phyloP scores from a whole-genome alignment of 2,113 vertebrate genomes.

The Podilymbus podiceps region DNA sequence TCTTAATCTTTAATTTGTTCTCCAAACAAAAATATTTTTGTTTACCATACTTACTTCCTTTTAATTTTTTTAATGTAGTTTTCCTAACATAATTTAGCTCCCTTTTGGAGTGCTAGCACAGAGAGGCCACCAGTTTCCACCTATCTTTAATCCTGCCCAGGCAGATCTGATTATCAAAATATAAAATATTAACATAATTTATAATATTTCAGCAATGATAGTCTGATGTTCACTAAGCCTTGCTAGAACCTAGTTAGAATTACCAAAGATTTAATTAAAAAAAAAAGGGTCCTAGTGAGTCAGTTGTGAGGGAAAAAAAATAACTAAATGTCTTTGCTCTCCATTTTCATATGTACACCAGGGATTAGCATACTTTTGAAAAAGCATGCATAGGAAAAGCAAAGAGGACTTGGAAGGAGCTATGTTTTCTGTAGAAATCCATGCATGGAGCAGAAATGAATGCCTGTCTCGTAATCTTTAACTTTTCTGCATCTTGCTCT shows the following conservation, averaged over 20 bases:
- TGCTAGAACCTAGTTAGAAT: background rate
- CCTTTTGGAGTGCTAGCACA: background rate
- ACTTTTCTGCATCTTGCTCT: background rate
- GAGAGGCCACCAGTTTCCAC: background rate
- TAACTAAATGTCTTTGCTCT: background rate
- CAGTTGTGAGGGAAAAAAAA: background rate
- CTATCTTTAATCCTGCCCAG: background rate
- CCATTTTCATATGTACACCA: background rate
- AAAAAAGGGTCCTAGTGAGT: background rate
- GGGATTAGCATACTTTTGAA: background rate
- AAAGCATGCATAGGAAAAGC: background rate
- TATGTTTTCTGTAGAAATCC: background rate
- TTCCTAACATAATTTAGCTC: background rate
- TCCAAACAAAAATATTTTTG: background rate
- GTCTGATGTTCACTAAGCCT: background rate
- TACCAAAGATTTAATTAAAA: background rate
- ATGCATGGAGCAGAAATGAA: background rate
- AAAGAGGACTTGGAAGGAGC: background rate
- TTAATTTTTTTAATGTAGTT: background rate
- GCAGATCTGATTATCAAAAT: background rate
- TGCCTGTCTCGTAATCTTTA: background rate
- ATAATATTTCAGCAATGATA: background rate
- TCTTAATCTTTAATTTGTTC: background rate
- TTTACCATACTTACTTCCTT: background rate
- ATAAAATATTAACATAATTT: background rate